Evolutionary conservation across 2,797 vertebrate species (phyloP).

Genomic region (Odontamblyopus lacepedii): DNA sequence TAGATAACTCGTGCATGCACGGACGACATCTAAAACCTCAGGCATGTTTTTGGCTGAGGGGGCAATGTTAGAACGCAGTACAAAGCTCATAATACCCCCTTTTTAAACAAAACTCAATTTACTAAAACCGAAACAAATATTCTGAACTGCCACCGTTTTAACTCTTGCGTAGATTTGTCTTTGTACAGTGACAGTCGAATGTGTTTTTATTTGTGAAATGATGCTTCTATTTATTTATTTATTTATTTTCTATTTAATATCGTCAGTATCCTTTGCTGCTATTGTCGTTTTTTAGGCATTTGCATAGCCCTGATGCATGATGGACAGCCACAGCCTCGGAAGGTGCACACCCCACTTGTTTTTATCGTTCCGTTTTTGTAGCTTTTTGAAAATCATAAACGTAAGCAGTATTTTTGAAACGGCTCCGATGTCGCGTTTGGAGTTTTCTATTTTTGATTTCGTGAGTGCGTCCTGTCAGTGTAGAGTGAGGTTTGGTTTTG

Average conservation of each 20-base stretch:
- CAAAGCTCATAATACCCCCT: too few relatives aligned
- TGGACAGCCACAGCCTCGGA: constrained; percentile 41
- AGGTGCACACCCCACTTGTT: constrained; percentile 24
- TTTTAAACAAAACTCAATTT: neutral
- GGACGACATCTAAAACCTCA: too few relatives aligned
- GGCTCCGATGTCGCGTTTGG: constrained; percentile 41
- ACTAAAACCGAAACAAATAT: neutral
- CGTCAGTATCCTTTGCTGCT: constrained; percentile 50
- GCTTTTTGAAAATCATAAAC: constrained; percentile 27
- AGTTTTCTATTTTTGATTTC: neutral
- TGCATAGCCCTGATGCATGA: constrained; percentile 58
- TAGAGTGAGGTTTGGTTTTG: constrained; percentile 49
- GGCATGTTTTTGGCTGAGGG: too few relatives aligned
- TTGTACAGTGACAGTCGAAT: constrained; percentile 46
- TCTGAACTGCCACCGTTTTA: neutral
- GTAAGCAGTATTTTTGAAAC: constrained; percentile 12
- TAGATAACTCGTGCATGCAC: too few relatives aligned
- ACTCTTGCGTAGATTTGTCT: neutral
- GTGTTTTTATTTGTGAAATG: constrained; percentile 53
- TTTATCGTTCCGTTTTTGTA: constrained; percentile 29
- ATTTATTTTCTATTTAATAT: constrained; percentile 12
- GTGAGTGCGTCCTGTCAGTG: constrained; percentile 43
- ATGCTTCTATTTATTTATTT: constrained; percentile 67
- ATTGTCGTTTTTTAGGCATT: constrained; percentile 51
- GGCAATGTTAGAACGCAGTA: too few relatives aligned